Percentiles rank a stretch among this genome's conserved stretches.
phyloP scores from a whole-genome alignment of 2,113 vertebrate species.

The Clarias gariepinus region DNA sequence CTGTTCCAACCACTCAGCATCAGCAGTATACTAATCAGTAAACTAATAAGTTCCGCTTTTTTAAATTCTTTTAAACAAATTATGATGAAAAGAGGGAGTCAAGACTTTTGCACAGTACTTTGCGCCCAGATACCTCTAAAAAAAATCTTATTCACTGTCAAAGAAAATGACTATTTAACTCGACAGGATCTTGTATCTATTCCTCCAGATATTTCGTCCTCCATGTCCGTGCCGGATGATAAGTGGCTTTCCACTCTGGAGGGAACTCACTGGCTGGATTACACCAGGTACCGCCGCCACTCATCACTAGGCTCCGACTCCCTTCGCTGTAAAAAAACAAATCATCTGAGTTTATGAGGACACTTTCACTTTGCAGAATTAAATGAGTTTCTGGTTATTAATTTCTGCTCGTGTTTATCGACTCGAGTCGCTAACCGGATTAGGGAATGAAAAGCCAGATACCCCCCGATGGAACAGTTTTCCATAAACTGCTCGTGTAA shows the following conservation, averaged over 20 bases:
- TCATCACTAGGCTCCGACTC: neutral
- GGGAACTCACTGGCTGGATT: slow-evolving; percentile 87
- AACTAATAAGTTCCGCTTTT: too few relatives aligned
- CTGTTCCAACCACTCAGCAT: too few relatives aligned
- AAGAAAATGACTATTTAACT: neutral
- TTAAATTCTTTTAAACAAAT: too few relatives aligned
- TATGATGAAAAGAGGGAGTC: too few relatives aligned
- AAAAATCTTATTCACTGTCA: too few relatives aligned
- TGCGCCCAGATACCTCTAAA: too few relatives aligned
- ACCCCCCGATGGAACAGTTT: neutral
- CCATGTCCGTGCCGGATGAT: slow-evolving; percentile 78
- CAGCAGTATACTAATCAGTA: too few relatives aligned
- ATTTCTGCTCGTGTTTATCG: neutral
- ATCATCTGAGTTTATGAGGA: neutral
- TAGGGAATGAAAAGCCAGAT: neutral
- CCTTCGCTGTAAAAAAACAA: neutral
- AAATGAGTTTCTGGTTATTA: slow-evolving; percentile 1
- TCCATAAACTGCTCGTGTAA: neutral
- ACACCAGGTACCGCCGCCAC: slow-evolving; percentile 75
- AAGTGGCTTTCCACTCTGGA: slow-evolving; percentile 93
- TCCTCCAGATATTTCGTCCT: slow-evolving; percentile 77
- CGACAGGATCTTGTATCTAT: neutral
- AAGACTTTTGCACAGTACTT: too few relatives aligned
- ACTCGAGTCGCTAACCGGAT: neutral
- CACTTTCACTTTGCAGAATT: neutral